Evolutionary conservation across 2,113 vertebrate species (phyloP), one percentile per base, ranked within the genome.

Genomic region (Eclectus roratus): DNA sequence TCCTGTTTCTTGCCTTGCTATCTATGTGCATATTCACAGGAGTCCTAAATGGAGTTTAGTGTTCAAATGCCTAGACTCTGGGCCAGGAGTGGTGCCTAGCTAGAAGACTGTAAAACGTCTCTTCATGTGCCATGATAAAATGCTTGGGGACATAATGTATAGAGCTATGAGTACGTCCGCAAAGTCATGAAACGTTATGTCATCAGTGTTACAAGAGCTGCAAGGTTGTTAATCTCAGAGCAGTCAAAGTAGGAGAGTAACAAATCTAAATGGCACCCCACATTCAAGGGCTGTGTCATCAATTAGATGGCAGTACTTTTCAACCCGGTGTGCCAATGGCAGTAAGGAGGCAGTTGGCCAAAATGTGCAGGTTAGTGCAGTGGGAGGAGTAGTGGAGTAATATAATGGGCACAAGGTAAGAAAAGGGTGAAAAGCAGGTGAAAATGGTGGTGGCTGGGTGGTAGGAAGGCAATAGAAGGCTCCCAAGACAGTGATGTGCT

Each of bases 21-120:
- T 83, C 88, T 82, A 76, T 80, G 11, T 43, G 25, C 58, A 66
- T 46, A 33, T 88, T 97, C 82, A 80, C 49, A 52, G 73, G 78
- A 92, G 64, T 93, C 85, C 90, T 94, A 70, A 91, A 93, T 88
- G 49, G 41, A 82, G 58, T 82, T 94, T 85, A 70, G 76, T 93
- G 91, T 86, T 94, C 79, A 70, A 77, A 84, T 53, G 76, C 63
- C 44, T 90, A 93, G 85, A 91, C 90, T 73, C 50, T 46, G 85
- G 58, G 95, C 95, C 94, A 95, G 94, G n/a, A 94, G n/a, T 52
- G 58, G 64, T 66, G 91, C 76, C 68, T 92, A 80, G 76, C 90
- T 52, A 79, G 83, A 86, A 61, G 15, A 46, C 64, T 58, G 55
- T 94, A 90, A 93, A 94, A 72, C 66, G 18, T 85, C 78, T 86